A percentile compares a stretch with the other conserved stretches of the same genome.
These are phyloP conservation scores for Conops quadrifasciatus DNA, from an alignment of 2,888 invertebrate genomes.

Conservation along the genomic window DNA sequence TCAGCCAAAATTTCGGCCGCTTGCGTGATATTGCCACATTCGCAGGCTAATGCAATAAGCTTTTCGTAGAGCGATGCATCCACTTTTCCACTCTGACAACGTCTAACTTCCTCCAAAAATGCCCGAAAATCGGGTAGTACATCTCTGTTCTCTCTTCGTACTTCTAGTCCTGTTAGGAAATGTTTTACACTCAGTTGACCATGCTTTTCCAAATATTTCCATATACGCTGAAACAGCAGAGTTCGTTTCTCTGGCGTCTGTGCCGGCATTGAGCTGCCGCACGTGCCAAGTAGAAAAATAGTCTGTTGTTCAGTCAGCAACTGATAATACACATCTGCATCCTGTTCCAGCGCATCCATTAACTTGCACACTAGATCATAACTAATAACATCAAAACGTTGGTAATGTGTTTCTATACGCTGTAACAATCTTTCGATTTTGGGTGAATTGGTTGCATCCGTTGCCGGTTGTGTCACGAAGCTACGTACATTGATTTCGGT, in stretches of 20 bases:
- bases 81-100: slow-evolving; percentile 37
- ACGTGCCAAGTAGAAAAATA: slow-evolving; percentile 67
- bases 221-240: slow-evolving; percentile 68
- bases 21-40: slow-evolving; percentile 69
- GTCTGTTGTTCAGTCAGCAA: slow-evolving; percentile 49
- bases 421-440: slow-evolving; percentile 45
- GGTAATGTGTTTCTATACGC: slow-evolving; percentile 50
- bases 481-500: not conserved
- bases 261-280: slow-evolving; percentile 67
- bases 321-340: slow-evolving; percentile 26
- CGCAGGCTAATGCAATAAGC: slow-evolving; percentile 69
- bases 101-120: slow-evolving; percentile 52
- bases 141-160: slow-evolving; percentile 71
- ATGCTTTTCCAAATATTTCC: slow-evolving; percentile 65
- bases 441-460: not conserved
- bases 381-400: slow-evolving; percentile 48
- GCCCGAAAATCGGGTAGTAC: slow-evolving; percentile 60
- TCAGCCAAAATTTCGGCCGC: slow-evolving; percentile 69
- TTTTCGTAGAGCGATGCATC: slow-evolving; percentile 67
- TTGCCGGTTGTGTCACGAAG: not conserved
- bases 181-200: slow-evolving; percentile 54
- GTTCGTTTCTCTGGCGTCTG: slow-evolving; percentile 66
- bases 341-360: slow-evolving; percentile 46
- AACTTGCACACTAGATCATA: slow-evolving; percentile 49
- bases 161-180: slow-evolving; percentile 69